Base-by-base conservation (phyloP, 23 tunicate species). In the Styela plicata region DNA sequence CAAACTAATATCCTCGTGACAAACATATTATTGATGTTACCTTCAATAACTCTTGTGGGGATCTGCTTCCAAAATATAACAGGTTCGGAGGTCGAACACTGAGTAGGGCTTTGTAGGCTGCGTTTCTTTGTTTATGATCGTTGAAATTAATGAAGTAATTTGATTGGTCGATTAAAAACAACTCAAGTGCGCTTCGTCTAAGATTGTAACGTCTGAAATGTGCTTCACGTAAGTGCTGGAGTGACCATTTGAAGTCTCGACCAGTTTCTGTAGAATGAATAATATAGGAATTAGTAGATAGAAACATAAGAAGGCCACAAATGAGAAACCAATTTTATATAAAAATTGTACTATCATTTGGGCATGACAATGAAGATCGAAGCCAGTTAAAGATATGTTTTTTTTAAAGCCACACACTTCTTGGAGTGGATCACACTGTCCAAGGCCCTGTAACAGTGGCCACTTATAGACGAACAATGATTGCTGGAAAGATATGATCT, bases 181-280 rank as follows among this genome's bases (percentile, higher is more conserved):
- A 36, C 74, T 95, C 99, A 69, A 95, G 63, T n/a, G 92, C 99
- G 63, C 96, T 86, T 57, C 89, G 74, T 20, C 99, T 74, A 34
- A 95, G 79, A 74, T 90, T 95, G 69, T 86, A 95, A 22, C 95
- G 88, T 21, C 98, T 83, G 73, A 94, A 86, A 74, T 94, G 95
- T 17, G 85, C 95, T 78, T 89, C 98, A 44, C 95, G 90, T 3
- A 94, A 83, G 34, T 89, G 94, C 52, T 85, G 85, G 10, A 94
- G 69, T 3, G 98, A 89, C 98, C 98, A 94, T 74, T 94, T 94
- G 83, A 94, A 94, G 70, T 94, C 98, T 69, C 87, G 64, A 18
- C 94, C 94, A 27, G 89, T 33, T 24, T 87, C 92, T 24, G 31
- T 20, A 29, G 26, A 34, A 67, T n/a, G n/a, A n/a, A n/a, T n/a